Conservation (phyloP, 1,140 invertebrate genomes). For the Leptopilina clavipes region DNA sequence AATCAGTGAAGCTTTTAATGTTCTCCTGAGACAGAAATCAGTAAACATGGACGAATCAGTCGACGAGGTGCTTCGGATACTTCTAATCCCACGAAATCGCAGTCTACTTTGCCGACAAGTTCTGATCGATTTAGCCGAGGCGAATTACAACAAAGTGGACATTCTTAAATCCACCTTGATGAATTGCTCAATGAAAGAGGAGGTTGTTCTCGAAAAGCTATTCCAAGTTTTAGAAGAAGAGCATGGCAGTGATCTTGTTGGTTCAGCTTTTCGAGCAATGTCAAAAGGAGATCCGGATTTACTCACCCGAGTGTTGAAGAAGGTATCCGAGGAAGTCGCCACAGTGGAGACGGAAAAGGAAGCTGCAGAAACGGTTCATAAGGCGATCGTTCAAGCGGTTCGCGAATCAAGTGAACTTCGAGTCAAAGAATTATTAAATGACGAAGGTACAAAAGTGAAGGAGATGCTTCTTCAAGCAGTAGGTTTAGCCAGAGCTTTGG, state of each 20-base stretch:
- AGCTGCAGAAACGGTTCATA: conserved; percentile 78
- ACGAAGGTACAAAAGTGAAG: conserved; percentile 72
- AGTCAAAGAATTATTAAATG: conserved; percentile 75
- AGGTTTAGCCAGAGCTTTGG: conserved; percentile 82
- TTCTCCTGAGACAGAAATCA: conserved; percentile 66
- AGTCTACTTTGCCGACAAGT: conserved; percentile 62
- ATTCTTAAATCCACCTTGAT: conserved; percentile 78
- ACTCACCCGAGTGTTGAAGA: conserved; percentile 75
- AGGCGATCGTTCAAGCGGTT: conserved; percentile 78
- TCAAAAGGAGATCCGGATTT: conserved; percentile 76
- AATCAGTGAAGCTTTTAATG: conserved; percentile 73
- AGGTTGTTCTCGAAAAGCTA: conserved; percentile 77
- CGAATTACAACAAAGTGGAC: conserved; percentile 76
- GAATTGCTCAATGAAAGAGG: conserved; percentile 72
- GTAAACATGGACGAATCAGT: conserved; percentile 71
- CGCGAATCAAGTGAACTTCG: conserved; percentile 77
- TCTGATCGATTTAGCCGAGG: conserved; percentile 62
- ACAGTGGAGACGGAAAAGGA: conserved; percentile 78
- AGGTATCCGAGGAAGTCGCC: conserved; percentile 77
- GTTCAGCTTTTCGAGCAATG: conserved; percentile 78
- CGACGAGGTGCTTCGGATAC: conserved; percentile 74
- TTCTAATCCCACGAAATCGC: conserved; percentile 65
- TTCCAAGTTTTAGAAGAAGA: conserved; percentile 77
- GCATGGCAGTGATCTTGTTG: conserved; percentile 74
- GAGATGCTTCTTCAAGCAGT: conserved; percentile 81